Evolutionary conservation across 2,888 invertebrate genomes (phyloP).

Genomic region (Alsophila aescularia): DNA sequence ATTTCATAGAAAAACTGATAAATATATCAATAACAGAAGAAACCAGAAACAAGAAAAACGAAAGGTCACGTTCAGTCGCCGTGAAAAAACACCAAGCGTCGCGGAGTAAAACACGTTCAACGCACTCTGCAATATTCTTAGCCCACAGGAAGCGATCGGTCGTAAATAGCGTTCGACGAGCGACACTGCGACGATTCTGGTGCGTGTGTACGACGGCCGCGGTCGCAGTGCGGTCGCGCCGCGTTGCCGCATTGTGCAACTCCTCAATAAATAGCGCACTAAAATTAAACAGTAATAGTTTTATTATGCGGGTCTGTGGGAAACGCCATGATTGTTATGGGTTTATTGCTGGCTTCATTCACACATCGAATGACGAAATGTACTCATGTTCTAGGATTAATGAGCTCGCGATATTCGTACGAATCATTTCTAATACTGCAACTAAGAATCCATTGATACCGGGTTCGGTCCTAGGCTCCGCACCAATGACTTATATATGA

Average conservation of each 20-base stretch:
- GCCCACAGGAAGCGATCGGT: constrained; percentile 58
- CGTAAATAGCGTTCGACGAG: constrained; percentile 53
- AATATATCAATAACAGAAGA: background rate
- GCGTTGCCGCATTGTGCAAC: constrained; percentile 47
- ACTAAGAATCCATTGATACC: too few species aligned
- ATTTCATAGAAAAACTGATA: background rate
- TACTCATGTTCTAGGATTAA: too few species aligned
- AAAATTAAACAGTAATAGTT: constrained; percentile 52
- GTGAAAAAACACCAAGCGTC: too few species aligned
- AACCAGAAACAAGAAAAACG: too few species aligned
- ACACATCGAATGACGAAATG: constrained; percentile 2
- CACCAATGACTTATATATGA: too few species aligned
- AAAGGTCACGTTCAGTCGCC: constrained; percentile 20
- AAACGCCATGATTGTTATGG: constrained; percentile 27
- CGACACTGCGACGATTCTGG: constrained; percentile 41
- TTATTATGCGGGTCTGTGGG: constrained; percentile 44
- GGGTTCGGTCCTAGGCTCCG: too few species aligned
- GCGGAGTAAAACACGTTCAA: constrained; percentile 33
- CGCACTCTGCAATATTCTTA: constrained; percentile 45
- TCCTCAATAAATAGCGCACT: constrained; percentile 51
- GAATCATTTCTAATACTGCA: too few species aligned
- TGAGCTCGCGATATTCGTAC: too few species aligned
- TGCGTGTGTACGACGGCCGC: constrained; percentile 50
- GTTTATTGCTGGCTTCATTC: constrained; percentile 10
- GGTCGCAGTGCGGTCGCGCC: too few species aligned